phyloP scores from a whole-genome alignment of 2,113 vertebrate species.

The Lagenorhynchus albirostris region DNA sequence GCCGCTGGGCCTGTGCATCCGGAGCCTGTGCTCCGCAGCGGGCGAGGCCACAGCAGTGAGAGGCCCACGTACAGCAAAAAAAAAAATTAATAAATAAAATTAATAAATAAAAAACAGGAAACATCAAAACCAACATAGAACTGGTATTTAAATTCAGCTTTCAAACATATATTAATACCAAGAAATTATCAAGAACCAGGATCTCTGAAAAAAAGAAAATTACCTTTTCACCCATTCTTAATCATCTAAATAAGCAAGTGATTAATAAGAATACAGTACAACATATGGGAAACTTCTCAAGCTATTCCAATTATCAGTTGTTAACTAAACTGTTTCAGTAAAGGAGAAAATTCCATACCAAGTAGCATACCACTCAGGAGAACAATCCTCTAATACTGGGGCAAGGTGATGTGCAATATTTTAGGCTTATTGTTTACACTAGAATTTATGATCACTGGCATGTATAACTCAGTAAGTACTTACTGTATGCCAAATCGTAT shows the following conservation, averaged over 20 bases:
- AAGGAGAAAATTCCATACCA: background rate
- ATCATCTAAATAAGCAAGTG: background rate
- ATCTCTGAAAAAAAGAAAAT: conserved; percentile 8
- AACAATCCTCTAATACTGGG: background rate
- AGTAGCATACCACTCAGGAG: background rate
- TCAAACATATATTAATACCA: background rate
- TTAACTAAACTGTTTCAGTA: conserved; percentile 18
- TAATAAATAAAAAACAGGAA: background rate
- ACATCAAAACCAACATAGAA: too few relatives aligned
- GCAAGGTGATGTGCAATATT: background rate
- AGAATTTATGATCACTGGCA: background rate
- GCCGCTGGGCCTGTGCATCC: too few relatives aligned
- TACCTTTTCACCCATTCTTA: background rate
- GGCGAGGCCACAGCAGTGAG: too few relatives aligned
- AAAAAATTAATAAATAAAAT: too few relatives aligned
- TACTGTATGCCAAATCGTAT: background rate
- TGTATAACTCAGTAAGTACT: background rate
- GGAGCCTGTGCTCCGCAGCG: too few relatives aligned
- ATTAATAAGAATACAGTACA: conserved; percentile 6
- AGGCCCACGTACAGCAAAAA: too few relatives aligned
- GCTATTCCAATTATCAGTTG: background rate
- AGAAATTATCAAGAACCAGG: background rate
- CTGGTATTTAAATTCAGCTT: too few relatives aligned
- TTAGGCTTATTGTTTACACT: background rate
- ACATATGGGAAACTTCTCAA: background rate